Evolutionary conservation across 2,888 invertebrate genomes (phyloP).

Genomic region (Graphium colonna): DNA sequence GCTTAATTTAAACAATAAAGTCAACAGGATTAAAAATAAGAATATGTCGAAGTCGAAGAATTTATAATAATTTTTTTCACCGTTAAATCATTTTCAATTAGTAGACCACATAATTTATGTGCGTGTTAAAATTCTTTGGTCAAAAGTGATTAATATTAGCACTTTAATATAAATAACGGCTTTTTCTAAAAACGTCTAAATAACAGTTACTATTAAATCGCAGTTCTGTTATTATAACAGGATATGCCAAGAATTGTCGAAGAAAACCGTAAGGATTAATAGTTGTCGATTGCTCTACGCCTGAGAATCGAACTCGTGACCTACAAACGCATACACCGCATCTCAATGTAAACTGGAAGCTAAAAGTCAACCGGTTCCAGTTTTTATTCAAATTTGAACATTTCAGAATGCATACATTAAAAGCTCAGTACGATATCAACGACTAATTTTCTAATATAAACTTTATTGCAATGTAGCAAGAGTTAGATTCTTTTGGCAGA

Average conservation of each 20-base stretch:
- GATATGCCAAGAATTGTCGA: background rate
- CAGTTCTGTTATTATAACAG: background rate
- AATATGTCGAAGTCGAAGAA: too few species aligned
- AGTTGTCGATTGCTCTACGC: conserved; percentile 1
- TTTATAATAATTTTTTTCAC: too few species aligned
- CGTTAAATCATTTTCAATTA: too few species aligned
- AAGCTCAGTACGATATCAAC: background rate
- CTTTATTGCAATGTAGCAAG: background rate
- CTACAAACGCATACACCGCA: conserved; percentile 16
- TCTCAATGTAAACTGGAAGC: conserved; percentile 21
- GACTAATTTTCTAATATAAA: background rate
- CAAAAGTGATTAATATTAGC: too few species aligned
- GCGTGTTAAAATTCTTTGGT: too few species aligned
- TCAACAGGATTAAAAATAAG: too few species aligned
- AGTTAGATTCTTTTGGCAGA: background rate
- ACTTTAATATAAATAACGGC: too few species aligned
- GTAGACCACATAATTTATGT: too few species aligned
- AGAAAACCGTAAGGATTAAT: background rate
- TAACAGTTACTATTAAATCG: background rate
- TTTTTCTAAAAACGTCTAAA: too few species aligned
- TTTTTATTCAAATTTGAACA: conserved; percentile 23
- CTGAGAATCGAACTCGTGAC: conserved; percentile 15
- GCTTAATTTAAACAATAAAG: too few species aligned
- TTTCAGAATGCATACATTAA: conserved; percentile 8
- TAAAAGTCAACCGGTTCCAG: conserved; percentile 21